Percentiles rank a stretch among this genome's conserved stretches.
Evolutionary conservation across 2,113 vertebrate species (phyloP).

Genomic region (Dicerorhinus sumatrensis): DNA sequence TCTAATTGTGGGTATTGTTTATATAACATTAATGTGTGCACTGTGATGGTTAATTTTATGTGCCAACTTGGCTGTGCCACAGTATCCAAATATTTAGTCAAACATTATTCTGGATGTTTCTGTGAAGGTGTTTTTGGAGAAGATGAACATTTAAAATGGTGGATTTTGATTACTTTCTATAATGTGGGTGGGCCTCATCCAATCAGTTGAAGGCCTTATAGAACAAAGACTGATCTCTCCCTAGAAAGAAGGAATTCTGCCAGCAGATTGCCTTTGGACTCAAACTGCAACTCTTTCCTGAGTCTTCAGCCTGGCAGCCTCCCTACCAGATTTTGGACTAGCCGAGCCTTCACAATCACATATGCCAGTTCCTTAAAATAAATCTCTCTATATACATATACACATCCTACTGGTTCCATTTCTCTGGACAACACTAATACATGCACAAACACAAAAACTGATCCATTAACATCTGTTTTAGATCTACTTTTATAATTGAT

Average conservation of each 20-base stretch:
- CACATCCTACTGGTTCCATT: neutral
- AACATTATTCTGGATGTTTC: neutral
- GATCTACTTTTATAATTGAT: neutral
- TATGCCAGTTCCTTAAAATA: neutral
- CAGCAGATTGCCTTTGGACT: neutral
- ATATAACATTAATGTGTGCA: neutral
- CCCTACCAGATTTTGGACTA: neutral
- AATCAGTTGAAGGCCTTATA: neutral
- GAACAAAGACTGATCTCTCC: neutral
- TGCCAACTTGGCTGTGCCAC: neutral
- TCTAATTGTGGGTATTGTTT: neutral
- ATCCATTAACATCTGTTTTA: neutral
- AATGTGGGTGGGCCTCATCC: neutral
- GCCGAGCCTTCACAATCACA: neutral
- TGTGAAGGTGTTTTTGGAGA: neutral
- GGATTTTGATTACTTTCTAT: neutral
- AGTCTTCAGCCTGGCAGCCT: neutral
- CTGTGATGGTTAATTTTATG: neutral
- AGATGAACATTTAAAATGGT: neutral
- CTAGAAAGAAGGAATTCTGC: neutral
- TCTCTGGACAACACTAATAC: neutral
- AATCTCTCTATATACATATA: neutral
- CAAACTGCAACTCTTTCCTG: neutral
- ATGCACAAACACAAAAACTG: neutral
- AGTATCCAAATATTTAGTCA: neutral